Base-by-base conservation (phyloP, 1,140 invertebrate genomes). In the Heterodera carotae region DNA sequence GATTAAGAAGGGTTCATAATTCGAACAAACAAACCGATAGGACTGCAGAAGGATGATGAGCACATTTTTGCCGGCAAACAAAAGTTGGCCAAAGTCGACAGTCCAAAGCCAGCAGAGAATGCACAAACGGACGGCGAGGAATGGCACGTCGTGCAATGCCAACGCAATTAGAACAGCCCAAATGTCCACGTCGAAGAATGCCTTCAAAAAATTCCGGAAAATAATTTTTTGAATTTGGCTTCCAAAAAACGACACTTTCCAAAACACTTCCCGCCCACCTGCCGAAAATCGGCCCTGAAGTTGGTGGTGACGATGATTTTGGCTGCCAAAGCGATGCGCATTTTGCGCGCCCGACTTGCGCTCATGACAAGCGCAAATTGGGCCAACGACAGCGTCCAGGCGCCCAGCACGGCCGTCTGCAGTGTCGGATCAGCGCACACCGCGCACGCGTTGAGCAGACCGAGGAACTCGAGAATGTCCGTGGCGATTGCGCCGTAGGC, bases 391-490 rank as follows among this genome's bases (percentile, higher is more conserved):
- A 87, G 84, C 25, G 86, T 87, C 87, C 86, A 87, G 10, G 84
- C 85, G 18, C 81, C 77, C 15, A 87, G 79, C 29, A 87, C 85
- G 67, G 85, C 72, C 8, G 77, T 78, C 66, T 88, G 87, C 29
- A 87, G 43, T 22, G 64, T 39, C 25, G 64, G 76, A 43, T 87
- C 76, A 12, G 69, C 29, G 59, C 82, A 86, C 7, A 87, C 85
- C 2, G 75, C 62, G 34, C 76, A 39, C 62, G 86, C 87, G 56
- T 87, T 90, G 89, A 96, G 96, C 0, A 94, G 94, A 87, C 96
- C 94, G 88, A 96, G 96, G 88, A 97, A 96, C 88, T 97, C 94
- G 36, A 96, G 94, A 75, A 97, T 97, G 87, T 97, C 95, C 0
- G 94, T 94, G 0, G 94, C 94, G 29, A 87, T 87, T 2, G 84